Evolutionary conservation across 2,888 invertebrate species (phyloP).

Genomic region (Pachymerium ferrugineum): DNA sequence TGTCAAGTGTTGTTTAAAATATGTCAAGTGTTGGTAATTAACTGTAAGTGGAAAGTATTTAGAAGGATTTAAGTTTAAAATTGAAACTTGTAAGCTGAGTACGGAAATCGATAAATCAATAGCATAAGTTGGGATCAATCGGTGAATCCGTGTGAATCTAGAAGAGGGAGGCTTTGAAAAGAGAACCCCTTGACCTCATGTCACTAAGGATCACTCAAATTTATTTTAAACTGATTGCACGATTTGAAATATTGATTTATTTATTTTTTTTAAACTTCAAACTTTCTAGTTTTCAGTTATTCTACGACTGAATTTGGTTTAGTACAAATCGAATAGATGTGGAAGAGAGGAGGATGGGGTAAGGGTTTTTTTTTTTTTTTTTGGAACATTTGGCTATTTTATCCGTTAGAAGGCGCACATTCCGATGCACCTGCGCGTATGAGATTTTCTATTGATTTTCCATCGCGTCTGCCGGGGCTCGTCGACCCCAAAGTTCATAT

Average conservation of each 20-base stretch:
- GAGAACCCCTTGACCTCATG: neutral
- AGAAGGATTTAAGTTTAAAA: neutral
- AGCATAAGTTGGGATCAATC: slow-evolving; percentile 3
- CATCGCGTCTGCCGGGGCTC: neutral
- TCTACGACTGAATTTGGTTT: too few relatives aligned
- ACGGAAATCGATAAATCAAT: neutral
- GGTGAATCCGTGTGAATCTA: neutral
- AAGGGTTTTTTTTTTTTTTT: too few relatives aligned
- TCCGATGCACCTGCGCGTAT: neutral
- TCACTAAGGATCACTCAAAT: neutral
- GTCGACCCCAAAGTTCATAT: slow-evolving; percentile 14
- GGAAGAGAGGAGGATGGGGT: neutral
- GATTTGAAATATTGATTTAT: neutral
- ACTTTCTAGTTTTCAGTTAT: too few relatives aligned
- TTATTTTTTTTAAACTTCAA: neutral
- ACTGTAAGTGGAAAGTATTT: too few relatives aligned
- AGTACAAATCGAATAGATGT: too few relatives aligned
- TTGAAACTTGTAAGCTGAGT: neutral
- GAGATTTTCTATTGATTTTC: slow-evolving; percentile 11
- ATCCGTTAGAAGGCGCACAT: neutral
- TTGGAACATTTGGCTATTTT: neutral
- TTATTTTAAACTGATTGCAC: neutral
- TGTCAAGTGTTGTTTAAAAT: too few relatives aligned
- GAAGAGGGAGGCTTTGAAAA: neutral
- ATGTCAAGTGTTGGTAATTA: too few relatives aligned